A percentile compares a stretch with the other conserved stretches of the same genome.
These are phyloP conservation scores for Drosophila tristis DNA, from an alignment of 1,140 invertebrate species.

Conservation along the genomic window DNA sequence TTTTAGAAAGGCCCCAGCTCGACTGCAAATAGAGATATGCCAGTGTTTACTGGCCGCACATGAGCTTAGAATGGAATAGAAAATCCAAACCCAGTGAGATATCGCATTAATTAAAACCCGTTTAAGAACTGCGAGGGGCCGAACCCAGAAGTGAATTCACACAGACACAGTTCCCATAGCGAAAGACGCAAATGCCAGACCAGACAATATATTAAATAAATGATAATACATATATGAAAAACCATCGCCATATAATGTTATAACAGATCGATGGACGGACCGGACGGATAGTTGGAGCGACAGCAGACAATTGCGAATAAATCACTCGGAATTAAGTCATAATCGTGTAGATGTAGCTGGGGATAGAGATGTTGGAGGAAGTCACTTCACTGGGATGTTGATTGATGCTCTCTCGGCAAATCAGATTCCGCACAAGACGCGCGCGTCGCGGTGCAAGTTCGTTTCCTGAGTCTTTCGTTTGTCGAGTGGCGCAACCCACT, in stretches of 20 bases:
- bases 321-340: slow-evolving; percentile 45
- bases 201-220: slow-evolving; percentile 17
- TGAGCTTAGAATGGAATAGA: slow-evolving; percentile 30
- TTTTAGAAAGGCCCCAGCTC: slow-evolving; percentile 45
- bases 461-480: slow-evolving; percentile 77
- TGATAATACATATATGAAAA: slow-evolving; percentile 12
- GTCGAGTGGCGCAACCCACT: slow-evolving; percentile 33
- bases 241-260: slow-evolving; percentile 19
- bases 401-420: slow-evolving; percentile 56
- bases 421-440: slow-evolving; percentile 38
- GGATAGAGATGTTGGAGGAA: slow-evolving; percentile 38
- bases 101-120: slow-evolving; percentile 45
- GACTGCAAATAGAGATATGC: slow-evolving; percentile 31
- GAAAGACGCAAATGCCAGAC: background rate
- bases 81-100: slow-evolving; percentile 13
- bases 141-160: slow-evolving; percentile 34
- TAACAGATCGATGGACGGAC: slow-evolving; percentile 9
- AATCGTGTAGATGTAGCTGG: slow-evolving; percentile 3
- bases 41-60: slow-evolving; percentile 22
- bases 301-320: slow-evolving; percentile 33
- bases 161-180: slow-evolving; percentile 18
- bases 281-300: background rate
- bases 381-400: slow-evolving; percentile 42
- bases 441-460: slow-evolving; percentile 44
- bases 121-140: slow-evolving; percentile 26